Evolutionary conservation across 2,113 vertebrate genomes (phyloP).

Genomic region (Malaclemys terrapin): DNA sequence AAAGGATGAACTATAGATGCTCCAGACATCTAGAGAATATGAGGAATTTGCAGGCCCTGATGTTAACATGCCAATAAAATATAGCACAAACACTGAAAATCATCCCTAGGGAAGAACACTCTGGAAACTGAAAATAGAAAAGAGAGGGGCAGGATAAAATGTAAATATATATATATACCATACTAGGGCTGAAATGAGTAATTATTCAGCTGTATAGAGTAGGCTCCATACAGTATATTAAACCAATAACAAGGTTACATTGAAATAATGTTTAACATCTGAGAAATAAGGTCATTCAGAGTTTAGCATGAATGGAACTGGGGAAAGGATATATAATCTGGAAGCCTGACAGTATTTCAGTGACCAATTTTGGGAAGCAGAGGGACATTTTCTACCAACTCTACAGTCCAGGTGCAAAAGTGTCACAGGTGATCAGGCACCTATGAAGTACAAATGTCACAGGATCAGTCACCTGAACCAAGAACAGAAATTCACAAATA

Average conservation of each 20-base stretch:
- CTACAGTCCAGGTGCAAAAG: not conserved
- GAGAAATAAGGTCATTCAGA: not conserved
- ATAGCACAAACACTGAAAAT: not conserved
- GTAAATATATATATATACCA: not conserved
- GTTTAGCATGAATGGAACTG: not conserved
- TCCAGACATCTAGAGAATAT: slow-evolving; percentile 35
- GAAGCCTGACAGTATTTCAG: not conserved
- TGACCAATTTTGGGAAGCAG: not conserved
- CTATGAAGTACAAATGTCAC: not conserved
- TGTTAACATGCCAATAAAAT: slow-evolving; percentile 53
- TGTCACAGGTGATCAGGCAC: not conserved
- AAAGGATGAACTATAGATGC: slow-evolving; percentile 47
- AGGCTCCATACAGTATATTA: not conserved
- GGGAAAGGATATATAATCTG: not conserved
- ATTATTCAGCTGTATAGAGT: not conserved
- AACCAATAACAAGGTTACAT: not conserved
- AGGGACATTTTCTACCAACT: not conserved
- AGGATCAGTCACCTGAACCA: not conserved
- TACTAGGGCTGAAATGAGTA: not conserved
- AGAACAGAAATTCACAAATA: not conserved
- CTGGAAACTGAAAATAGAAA: not conserved
- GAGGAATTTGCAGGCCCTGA: slow-evolving; percentile 51
- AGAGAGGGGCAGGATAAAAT: not conserved
- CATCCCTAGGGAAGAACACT: not conserved
- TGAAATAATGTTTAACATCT: not conserved